phyloP scores from a whole-genome alignment of 2,888 invertebrate species.

The Amblyteles armatorius region DNA sequence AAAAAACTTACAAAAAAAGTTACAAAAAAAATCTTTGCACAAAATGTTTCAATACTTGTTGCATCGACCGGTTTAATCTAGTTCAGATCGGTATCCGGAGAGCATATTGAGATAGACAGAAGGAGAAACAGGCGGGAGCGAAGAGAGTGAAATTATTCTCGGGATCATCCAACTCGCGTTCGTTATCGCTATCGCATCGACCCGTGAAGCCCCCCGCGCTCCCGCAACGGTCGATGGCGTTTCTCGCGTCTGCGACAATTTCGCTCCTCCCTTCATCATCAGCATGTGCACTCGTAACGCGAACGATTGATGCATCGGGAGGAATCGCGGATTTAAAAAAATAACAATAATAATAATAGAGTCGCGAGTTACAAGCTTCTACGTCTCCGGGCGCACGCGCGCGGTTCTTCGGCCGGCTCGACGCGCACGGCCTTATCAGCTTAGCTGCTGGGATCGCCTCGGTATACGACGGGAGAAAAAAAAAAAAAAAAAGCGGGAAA shows the following conservation, averaged over 20 bases:
- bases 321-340: not conserved
- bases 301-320: not conserved
- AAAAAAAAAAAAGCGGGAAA: slow-evolving; percentile 23
- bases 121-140: not conserved
- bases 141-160: not conserved
- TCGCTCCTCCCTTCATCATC: not conserved
- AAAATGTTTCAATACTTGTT: not conserved
- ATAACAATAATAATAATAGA: slow-evolving; percentile 1
- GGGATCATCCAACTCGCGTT: slow-evolving; percentile 4
- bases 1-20: not conserved
- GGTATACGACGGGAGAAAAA: not conserved
- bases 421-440: slow-evolving; percentile 57
- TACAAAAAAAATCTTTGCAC: not conserved
- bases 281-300: not conserved
- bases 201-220: not conserved
- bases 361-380: not conserved
- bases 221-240: not conserved
- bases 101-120: not conserved
- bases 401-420: not conserved
- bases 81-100: slow-evolving; percentile 17
- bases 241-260: not conserved
- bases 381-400: not conserved
- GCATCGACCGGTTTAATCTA: not conserved
- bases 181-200: not conserved
- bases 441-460: slow-evolving; percentile 22